These are phyloP conservation scores for Boulengeromyrus knoepffleri DNA, from an alignment of 2,113 vertebrate genomes.

Conservation along the genomic window DNA sequence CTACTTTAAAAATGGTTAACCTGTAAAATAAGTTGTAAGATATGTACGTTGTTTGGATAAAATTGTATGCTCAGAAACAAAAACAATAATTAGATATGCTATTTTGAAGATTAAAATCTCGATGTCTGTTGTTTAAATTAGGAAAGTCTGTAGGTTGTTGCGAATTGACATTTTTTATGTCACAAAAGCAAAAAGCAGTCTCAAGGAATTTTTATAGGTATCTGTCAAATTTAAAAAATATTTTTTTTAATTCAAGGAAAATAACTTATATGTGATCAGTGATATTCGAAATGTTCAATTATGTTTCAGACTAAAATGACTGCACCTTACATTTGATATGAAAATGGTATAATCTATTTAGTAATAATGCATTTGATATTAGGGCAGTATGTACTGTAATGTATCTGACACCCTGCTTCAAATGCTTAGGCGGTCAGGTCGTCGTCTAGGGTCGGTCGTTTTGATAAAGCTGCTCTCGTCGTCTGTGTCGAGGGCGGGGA, in stretches of 20 bases:
- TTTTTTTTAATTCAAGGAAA: slow-evolving; percentile 6
- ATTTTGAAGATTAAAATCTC: slow-evolving; percentile 5
- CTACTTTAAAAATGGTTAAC: neutral
- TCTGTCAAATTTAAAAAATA: neutral
- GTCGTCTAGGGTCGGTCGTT: neutral
- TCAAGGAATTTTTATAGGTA: slow-evolving; percentile 6
- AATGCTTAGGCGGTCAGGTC: neutral
- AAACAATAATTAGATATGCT: neutral
- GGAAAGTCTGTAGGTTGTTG: neutral
- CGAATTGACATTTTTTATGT: slow-evolving; percentile 9
- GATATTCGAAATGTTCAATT: neutral
- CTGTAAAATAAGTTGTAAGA: slow-evolving; percentile 7
- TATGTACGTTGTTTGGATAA: slow-evolving; percentile 1
- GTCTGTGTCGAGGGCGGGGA: neutral
- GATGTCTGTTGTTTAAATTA: neutral
- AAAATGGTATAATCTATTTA: slow-evolving; percentile 6
- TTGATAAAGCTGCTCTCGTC: neutral
- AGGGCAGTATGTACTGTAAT: neutral
- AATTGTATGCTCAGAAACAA: neutral
- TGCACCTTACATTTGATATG: slow-evolving; percentile 14
- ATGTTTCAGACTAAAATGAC: neutral
- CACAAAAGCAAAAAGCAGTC: slow-evolving; percentile 1
- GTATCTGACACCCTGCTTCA: neutral
- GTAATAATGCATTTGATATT: slow-evolving; percentile 5
- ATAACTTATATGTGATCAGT: neutral